These are phyloP conservation scores for Vultur gryphus DNA, from an alignment of 2,797 vertebrate species.

Conservation along the genomic window DNA sequence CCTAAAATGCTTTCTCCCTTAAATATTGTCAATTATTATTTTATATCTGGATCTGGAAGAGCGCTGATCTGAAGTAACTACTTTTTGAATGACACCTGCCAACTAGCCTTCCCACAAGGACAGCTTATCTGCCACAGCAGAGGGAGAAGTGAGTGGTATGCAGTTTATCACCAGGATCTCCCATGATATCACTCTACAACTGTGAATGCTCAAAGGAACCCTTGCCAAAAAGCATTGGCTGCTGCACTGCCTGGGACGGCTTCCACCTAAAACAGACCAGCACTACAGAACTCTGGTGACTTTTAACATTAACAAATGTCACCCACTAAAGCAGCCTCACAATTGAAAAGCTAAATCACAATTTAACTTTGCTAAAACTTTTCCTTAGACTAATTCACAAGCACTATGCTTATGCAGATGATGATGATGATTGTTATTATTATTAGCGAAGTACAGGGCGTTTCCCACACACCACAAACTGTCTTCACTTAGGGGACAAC, in stretches of 20 bases:
- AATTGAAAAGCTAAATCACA: not conserved
- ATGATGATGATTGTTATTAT: not conserved
- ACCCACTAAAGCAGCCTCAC: not conserved
- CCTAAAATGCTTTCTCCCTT: not conserved
- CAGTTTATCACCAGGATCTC: not conserved
- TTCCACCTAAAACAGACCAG: not conserved
- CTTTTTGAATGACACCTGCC: not conserved
- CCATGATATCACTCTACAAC: not conserved
- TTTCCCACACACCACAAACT: not conserved
- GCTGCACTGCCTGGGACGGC: not conserved
- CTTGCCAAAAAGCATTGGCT: not conserved
- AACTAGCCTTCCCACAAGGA: not conserved
- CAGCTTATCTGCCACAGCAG: not conserved
- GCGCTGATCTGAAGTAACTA: not conserved
- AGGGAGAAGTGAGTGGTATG: not conserved
- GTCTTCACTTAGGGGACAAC: not conserved
- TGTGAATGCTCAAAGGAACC: not conserved
- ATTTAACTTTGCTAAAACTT: not conserved
- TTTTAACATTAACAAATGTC: not conserved
- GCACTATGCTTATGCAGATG: not conserved
- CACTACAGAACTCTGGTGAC: not conserved
- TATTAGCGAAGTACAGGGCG: not conserved
- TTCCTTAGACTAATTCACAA: not conserved
- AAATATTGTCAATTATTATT: not conserved
- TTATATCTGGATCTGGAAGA: not conserved